Evolutionary conservation across 1,140 invertebrate genomes (phyloP).

Genomic region (Apis florea): DNA sequence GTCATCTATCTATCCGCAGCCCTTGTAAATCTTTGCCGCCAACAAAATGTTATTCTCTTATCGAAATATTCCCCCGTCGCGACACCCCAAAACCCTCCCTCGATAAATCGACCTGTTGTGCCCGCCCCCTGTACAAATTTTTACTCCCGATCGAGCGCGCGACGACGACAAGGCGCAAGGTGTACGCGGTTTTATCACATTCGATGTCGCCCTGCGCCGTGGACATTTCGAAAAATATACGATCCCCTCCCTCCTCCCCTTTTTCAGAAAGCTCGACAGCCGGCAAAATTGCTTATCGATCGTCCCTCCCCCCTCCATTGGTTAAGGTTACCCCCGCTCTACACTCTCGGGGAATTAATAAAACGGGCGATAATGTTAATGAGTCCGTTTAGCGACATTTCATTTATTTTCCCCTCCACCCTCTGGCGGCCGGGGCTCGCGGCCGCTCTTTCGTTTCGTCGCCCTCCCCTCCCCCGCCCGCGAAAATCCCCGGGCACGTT

Average conservation of each 20-base stretch:
- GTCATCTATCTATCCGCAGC: not conserved
- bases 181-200: too few relatives aligned
- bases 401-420: too few relatives aligned
- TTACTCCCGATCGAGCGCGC: not conserved
- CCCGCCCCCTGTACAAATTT: not conserved
- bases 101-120: constrained; percentile 1
- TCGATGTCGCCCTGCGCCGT: not conserved
- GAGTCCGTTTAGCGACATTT: constrained; percentile 18
- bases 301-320: not conserved
- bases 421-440: too few relatives aligned
- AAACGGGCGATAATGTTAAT: constrained; percentile 34
- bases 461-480: too few relatives aligned
- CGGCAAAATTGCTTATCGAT: constrained; percentile 42
- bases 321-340: not conserved
- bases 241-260: not conserved
- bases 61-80: too few relatives aligned
- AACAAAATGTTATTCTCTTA: constrained; percentile 6
- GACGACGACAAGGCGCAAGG: too few relatives aligned
- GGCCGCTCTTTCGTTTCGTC: not conserved
- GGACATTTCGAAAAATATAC: constrained; percentile 3
- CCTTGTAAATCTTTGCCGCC: not conserved
- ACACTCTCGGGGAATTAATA: constrained; percentile 15
- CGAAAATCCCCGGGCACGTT: not conserved
- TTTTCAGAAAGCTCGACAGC: constrained; percentile 8
- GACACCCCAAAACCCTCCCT: not conserved